Evolutionary conservation across 2,888 invertebrate genomes (phyloP), one percentile per base, ranked within the genome.

Genomic region (Nudaria mundana): DNA sequence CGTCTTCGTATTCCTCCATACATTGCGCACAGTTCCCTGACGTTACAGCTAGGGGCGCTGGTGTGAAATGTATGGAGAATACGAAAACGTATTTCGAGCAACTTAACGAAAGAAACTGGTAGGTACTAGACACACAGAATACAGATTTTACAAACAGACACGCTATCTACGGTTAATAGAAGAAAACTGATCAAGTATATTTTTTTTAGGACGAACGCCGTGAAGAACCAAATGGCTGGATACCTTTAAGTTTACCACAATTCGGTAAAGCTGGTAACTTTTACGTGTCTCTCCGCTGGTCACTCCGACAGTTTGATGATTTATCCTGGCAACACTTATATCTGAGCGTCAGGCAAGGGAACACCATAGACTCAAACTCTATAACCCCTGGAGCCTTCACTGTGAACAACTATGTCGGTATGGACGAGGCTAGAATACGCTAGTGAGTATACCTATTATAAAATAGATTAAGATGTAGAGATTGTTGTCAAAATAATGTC

Each of bases 191-290:
- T n/a, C n/a, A n/a, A n/a, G n/a, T n/a, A n/a, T n/a, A 11, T 33
- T 10, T 36, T 11, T 32, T 37, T 6, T 29, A 90, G 90, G 84
- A 90, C 37, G 86, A 86, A 13, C 76, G 77, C 4, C 79, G 92
- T 2, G 62, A 77, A 11, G 91, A 94, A 56, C 76, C 89, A 0
- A 81, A 91, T 1, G 95, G 95, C 0, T 96, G 95, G 95, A 81
- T 95, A 0, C 90, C 91, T 0, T 83, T 92, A 1, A 86, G 89
- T 0, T 74, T 90, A 1, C 93, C 94, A 0, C 71, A 85, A 0
- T 92, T 90, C 62, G 87, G 87, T 30, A 68, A 80, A 1, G 54
- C 63, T 14, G 90, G 90, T 0, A 74, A 82, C 30, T 78, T 76
- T 52, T 84, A 80, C 61, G 55, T 91, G 7, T 84, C 85, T 3